A percentile compares a stretch with the other conserved stretches of the same genome.
Evolutionary conservation across 2,113 vertebrate species (phyloP).

Genomic region (Sceloporus tristichus): DNA sequence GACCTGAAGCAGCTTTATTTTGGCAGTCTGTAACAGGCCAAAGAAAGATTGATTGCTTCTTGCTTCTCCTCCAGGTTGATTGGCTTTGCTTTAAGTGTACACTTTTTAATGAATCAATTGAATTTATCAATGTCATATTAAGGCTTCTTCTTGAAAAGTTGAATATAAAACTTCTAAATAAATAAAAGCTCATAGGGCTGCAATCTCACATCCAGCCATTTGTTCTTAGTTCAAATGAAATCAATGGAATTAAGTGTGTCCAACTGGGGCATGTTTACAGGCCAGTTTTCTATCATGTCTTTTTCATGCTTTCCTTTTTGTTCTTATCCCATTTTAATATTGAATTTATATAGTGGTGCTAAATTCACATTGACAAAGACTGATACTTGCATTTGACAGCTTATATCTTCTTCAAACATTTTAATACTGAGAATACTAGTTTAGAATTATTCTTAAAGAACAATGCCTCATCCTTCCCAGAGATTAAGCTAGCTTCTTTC

Average conservation of each 20-base stretch:
- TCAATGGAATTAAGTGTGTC: neutral
- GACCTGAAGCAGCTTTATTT: no score
- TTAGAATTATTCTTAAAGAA: neutral
- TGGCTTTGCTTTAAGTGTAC: no score
- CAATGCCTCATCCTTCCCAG: neutral
- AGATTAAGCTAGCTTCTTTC: neutral
- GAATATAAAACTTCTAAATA: no score
- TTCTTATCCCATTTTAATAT: neutral
- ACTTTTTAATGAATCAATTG: no score
- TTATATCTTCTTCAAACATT: neutral
- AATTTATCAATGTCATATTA: no score
- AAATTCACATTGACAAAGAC: neutral
- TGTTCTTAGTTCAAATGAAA: no score
- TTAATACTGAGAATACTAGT: neutral
- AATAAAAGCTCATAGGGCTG: no score
- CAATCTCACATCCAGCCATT: no score
- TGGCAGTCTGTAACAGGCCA: no score
- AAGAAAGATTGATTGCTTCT: no score
- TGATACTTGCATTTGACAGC: neutral
- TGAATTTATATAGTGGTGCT: neutral
- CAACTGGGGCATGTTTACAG: neutral
- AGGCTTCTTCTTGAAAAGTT: no score
- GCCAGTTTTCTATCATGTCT: neutral
- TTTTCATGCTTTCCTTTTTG: neutral
- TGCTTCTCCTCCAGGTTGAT: no score